phyloP scores from a whole-genome alignment of 1,140 invertebrate species.

The Ectropis grisescens region DNA sequence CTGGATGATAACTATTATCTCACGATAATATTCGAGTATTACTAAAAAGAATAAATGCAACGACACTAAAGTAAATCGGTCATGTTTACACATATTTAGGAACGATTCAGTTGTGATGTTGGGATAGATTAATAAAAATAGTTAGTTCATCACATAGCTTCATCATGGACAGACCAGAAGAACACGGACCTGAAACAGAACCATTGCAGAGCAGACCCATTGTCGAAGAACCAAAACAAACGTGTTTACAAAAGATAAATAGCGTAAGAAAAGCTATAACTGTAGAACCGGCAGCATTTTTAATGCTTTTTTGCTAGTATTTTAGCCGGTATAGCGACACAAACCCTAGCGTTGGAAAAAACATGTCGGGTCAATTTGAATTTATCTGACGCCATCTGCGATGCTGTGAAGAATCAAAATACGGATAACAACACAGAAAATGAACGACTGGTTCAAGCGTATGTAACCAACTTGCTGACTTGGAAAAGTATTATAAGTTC shows the following conservation, averaged over 20 bases:
- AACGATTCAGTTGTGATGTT: no score
- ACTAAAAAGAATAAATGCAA: no score
- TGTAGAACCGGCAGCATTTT: conserved; percentile 78
- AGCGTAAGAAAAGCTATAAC: conserved; percentile 70
- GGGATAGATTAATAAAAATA: no score
- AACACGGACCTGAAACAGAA: no score
- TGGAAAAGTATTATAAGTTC: conserved; percentile 12
- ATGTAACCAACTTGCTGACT: conserved; percentile 3
- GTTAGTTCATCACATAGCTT: no score
- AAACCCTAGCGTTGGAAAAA: conserved; percentile 16
- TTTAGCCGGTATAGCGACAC: conserved; percentile 50
- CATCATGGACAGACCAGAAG: no score
- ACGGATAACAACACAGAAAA: conserved; percentile 8
- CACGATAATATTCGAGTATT: no score
- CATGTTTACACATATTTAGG: no score
- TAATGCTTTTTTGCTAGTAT: conserved; percentile 79
- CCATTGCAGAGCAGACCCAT: no score
- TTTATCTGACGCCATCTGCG: conserved; percentile 12
- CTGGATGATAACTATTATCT: no score
- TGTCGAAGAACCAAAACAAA: no score
- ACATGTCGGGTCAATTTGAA: conserved; percentile 16
- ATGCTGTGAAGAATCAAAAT: conserved; percentile 7
- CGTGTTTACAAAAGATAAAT: background rate
- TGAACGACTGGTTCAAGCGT: conserved; percentile 13
- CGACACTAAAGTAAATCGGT: no score